Evolutionary conservation across 2,797 vertebrate genomes (phyloP).

Genomic region (Cyprinodon diabolis): DNA sequence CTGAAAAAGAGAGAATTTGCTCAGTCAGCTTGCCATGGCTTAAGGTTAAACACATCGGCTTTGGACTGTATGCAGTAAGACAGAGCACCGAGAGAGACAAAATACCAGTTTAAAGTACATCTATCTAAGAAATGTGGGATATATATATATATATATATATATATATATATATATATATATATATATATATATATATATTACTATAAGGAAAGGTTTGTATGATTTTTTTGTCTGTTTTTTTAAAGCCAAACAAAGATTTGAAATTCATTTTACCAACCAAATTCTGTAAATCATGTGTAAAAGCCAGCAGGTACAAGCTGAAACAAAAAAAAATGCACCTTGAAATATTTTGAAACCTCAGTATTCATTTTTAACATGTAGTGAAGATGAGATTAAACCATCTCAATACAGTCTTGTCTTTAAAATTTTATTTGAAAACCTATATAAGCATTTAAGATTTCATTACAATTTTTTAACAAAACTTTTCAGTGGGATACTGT

Average conservation of each 20-base stretch:
- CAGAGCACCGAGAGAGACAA: conserved; percentile 24
- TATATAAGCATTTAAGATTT: background rate
- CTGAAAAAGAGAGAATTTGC: conserved; percentile 44
- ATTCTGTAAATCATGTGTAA: background rate
- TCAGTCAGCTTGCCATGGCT: conserved; percentile 43
- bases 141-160: too few species aligned
- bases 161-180: too few species aligned
- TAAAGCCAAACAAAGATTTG: background rate
- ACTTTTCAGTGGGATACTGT: background rate
- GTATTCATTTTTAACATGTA: background rate
- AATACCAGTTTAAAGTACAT: conserved; percentile 25
- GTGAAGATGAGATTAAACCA: background rate
- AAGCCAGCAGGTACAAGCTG: background rate
- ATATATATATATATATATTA: background rate
- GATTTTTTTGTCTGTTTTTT: background rate
- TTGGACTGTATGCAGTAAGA: conserved; percentile 31
- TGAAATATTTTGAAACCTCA: background rate
- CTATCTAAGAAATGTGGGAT: conserved; percentile 4
- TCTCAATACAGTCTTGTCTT: background rate
- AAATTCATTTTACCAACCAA: background rate
- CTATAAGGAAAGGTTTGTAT: background rate
- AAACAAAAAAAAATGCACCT: background rate
- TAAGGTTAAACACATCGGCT: conserved; percentile 45
- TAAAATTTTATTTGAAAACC: background rate
- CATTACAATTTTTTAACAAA: too few species aligned